Conservation (phyloP, 2,888 invertebrate genomes). For the Esperia sulphurella region DNA sequence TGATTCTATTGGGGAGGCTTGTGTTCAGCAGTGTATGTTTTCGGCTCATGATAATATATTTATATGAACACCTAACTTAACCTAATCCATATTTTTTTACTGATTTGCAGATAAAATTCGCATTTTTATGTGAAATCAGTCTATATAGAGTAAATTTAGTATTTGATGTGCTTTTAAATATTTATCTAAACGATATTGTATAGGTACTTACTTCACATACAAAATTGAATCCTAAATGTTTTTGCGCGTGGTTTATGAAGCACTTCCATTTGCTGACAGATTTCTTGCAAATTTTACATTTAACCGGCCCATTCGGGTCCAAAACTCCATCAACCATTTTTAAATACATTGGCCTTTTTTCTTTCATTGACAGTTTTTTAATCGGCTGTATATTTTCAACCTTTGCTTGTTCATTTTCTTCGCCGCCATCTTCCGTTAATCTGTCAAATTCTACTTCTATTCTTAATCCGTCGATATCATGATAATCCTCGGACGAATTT, state of each 20-base stretch:
- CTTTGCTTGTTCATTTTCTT: background rate
- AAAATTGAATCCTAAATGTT: slow-evolving; percentile 37
- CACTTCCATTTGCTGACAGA: slow-evolving; percentile 30
- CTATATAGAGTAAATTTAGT: too few relatives aligned
- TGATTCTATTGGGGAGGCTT: too few relatives aligned
- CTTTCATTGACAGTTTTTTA: slow-evolving; percentile 8
- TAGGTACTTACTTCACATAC: slow-evolving; percentile 30
- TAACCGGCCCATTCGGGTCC: slow-evolving; percentile 24
- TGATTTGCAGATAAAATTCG: too few relatives aligned
- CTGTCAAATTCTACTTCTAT: slow-evolving; percentile 11
- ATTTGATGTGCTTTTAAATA: too few relatives aligned
- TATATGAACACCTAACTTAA: too few relatives aligned
- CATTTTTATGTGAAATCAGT: too few relatives aligned
- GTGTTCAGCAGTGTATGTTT: too few relatives aligned
- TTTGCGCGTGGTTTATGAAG: slow-evolving; percentile 31
- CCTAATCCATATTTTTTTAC: too few relatives aligned
- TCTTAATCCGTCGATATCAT: slow-evolving; percentile 10
- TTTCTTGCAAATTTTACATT: slow-evolving; percentile 31
- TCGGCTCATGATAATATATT: too few relatives aligned
- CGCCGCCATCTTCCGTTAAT: slow-evolving; percentile 8
- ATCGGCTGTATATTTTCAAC: background rate
- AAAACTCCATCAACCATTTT: slow-evolving; percentile 28
- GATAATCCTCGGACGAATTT: slow-evolving; percentile 4
- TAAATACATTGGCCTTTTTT: slow-evolving; percentile 24
- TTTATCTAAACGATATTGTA: background rate